phyloP scores from a whole-genome alignment of 2,113 vertebrate species.

The Phylloscopus trochilus region DNA sequence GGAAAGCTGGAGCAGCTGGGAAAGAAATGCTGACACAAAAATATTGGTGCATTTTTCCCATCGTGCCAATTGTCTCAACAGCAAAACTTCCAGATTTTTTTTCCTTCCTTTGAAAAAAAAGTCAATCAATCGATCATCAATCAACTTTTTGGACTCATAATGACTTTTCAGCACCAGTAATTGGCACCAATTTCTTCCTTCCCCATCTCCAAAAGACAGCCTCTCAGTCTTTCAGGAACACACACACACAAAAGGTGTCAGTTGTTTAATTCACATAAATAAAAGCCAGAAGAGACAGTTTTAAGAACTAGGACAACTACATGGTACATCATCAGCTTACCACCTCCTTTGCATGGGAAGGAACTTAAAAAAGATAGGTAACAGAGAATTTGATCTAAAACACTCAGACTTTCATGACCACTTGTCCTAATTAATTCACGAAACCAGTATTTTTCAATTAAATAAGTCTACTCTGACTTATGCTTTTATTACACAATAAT shows the following conservation, averaged over 20 bases:
- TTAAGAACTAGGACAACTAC: background rate
- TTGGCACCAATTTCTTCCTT: background rate
- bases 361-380: background rate
- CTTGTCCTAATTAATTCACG: background rate
- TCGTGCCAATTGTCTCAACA: background rate
- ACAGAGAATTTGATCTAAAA: background rate
- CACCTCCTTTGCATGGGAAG: background rate
- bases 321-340: background rate
- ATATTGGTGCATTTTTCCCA: background rate
- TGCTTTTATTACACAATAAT: background rate
- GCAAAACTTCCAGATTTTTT: background rate
- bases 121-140: background rate
- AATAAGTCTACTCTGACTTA: background rate
- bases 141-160: background rate
- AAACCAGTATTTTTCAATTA: background rate
- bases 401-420: background rate
- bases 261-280: background rate
- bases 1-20: constrained; percentile 28
- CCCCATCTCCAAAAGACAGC: background rate
- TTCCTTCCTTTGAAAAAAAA: background rate
- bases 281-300: background rate
- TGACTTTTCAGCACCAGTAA: background rate
- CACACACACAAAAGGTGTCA: background rate
- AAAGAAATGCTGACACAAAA: constrained; percentile 38
- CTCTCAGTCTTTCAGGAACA: background rate